Evolutionary conservation across 1,140 invertebrate genomes (phyloP).

Genomic region (Nasonia giraulti): DNA sequence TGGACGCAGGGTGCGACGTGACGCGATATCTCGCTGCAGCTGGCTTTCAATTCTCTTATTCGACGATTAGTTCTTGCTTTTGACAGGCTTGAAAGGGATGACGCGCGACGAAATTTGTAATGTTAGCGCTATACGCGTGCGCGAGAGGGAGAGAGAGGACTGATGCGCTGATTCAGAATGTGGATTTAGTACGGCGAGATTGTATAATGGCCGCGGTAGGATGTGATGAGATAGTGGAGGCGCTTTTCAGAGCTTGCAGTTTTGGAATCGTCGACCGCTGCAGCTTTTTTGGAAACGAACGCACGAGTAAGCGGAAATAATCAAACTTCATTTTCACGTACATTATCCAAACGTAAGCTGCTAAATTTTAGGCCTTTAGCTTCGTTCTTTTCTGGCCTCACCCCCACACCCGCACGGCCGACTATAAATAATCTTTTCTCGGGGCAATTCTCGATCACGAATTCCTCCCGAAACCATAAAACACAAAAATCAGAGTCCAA

Average conservation of each 20-base stretch:
- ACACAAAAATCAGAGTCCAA: constrained; percentile 1
- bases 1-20: not conserved
- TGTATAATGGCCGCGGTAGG: not conserved
- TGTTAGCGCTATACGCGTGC: not conserved
- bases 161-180: not conserved
- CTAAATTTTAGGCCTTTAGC: not conserved
- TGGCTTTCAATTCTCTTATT: constrained; percentile 31
- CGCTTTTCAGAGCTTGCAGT: no score
- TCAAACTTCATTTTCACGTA: no score
- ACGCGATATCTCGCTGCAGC: not conserved
- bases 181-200: not conserved
- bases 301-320: no score
- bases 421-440: not conserved
- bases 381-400: not conserved
- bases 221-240: no score
- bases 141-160: not conserved
- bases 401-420: not conserved
- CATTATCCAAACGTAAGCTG: no score
- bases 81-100: constrained; percentile 15
- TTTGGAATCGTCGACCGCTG: no score
- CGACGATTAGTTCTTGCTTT: constrained; percentile 39
- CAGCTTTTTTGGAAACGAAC: no score
- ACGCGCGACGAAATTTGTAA: not conserved
- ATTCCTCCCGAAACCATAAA: not conserved
- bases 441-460: not conserved